A percentile compares a stretch with the other conserved stretches of the same genome.
phyloP scores from a whole-genome alignment of 53 echinoderm and acorn worm species.

The Arbacia lixula region DNA sequence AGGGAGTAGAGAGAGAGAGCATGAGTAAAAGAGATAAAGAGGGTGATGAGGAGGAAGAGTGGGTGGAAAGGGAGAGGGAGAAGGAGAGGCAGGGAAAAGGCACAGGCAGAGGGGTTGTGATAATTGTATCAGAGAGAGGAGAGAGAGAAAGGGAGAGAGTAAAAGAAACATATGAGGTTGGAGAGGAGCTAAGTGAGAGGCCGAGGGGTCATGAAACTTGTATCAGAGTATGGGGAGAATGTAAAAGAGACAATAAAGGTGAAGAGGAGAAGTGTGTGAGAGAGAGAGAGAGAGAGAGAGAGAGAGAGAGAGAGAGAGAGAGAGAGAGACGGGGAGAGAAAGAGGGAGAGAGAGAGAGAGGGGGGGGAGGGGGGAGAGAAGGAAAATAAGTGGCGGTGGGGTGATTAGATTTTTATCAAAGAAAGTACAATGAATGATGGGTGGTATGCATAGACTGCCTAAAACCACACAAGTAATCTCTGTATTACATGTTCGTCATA shows the following conservation, averaged over 20 bases:
- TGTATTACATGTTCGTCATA: background rate
- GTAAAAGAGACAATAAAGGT: background rate
- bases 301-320: background rate
- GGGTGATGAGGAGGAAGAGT: background rate
- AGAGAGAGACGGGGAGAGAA: background rate
- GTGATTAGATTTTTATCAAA: background rate
- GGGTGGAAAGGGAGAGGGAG: background rate
- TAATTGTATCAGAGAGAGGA: background rate
- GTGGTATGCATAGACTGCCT: background rate
- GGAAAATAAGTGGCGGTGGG: background rate
- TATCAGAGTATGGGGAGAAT: background rate
- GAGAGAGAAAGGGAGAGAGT: background rate
- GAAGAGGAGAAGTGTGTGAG: background rate
- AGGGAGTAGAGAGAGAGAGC: too few species aligned
- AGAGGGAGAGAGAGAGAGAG: slow-evolving; percentile 1
- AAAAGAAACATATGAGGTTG: background rate
- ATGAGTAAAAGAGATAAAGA: background rate
- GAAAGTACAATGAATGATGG: slow-evolving; percentile 18
- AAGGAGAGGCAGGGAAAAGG: background rate
- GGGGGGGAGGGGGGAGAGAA: background rate
- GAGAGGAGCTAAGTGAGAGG: background rate
- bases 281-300: background rate
- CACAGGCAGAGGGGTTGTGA: background rate
- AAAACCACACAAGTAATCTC: slow-evolving; percentile 13
- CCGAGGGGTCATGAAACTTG: too few species aligned